Evolutionary conservation across 2,113 vertebrate genomes (phyloP).

Genomic region (Myrmecobius fasciatus): DNA sequence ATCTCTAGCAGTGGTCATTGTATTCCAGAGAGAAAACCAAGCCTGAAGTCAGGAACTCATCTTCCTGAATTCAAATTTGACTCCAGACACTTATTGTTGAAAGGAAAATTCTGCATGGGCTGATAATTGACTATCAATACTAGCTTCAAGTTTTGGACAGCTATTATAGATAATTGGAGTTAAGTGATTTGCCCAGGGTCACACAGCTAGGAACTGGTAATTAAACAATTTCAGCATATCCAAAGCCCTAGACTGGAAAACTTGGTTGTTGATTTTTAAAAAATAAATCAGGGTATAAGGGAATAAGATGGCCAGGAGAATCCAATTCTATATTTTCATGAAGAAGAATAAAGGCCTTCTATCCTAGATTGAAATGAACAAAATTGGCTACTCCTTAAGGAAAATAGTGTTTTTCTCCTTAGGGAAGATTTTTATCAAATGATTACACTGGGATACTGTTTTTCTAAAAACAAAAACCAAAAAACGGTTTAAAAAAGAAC

Average conservation of each 20-base stretch:
- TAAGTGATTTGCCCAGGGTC: too few relatives aligned
- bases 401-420: not conserved
- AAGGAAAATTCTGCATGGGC: too few relatives aligned
- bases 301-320: not conserved
- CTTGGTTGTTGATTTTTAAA: not conserved
- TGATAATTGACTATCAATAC: too few relatives aligned
- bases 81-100: too few relatives aligned
- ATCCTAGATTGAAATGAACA: not conserved
- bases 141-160: too few relatives aligned
- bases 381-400: not conserved
- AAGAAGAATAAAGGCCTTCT: not conserved
- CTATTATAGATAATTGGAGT: too few relatives aligned
- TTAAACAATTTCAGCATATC: not conserved
- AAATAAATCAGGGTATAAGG: not conserved
- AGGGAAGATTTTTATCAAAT: not conserved
- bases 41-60: too few relatives aligned
- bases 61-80: too few relatives aligned
- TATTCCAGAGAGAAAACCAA: too few relatives aligned
- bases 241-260: not conserved
- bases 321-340: not conserved
- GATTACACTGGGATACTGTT: not conserved
- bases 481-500: not conserved
- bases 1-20: not conserved
- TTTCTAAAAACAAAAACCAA: not conserved
- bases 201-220: not conserved